A percentile compares a stretch with the other conserved stretches of the same genome.
These are phyloP conservation scores for Sarcophaga rosellei DNA, from an alignment of 2,888 invertebrate genomes.

Conservation along the genomic window DNA sequence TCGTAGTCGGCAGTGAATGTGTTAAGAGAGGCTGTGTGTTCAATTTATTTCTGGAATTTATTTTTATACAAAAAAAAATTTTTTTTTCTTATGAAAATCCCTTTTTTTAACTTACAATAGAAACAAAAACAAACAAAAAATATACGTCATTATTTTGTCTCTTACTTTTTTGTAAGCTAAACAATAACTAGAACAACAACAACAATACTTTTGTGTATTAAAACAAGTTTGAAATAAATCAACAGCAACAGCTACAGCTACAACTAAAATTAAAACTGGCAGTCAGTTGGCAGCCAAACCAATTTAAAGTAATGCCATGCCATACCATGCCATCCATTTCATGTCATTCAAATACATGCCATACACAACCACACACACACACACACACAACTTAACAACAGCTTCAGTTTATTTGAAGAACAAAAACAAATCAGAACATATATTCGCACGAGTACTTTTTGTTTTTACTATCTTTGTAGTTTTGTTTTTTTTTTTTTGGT, in stretches of 20 bases:
- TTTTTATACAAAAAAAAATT: too few species aligned
- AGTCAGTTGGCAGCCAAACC: constrained; percentile 28
- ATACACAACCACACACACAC: too few species aligned
- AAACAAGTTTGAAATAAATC: constrained; percentile 59
- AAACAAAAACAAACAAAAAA: not conserved
- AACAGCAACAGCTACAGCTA: not conserved
- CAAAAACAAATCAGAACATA: too few species aligned
- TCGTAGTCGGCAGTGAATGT: too few species aligned
- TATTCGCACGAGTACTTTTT: too few species aligned
- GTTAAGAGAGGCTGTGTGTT: too few species aligned
- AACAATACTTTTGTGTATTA: not conserved
- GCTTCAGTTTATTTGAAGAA: too few species aligned
- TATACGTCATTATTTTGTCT: not conserved
- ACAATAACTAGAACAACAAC: constrained; percentile 42
- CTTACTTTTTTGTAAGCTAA: not conserved
- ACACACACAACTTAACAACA: too few species aligned
- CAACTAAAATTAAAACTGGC: not conserved
- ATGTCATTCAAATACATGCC: not conserved
- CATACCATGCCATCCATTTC: not conserved
- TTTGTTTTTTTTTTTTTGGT: too few species aligned
- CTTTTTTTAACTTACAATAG: not conserved
- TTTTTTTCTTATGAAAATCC: too few species aligned
- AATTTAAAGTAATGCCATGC: constrained; percentile 17
- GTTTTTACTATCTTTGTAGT: too few species aligned
- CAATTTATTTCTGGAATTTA: too few species aligned